Evolutionary conservation across 2,113 vertebrate genomes (phyloP).

Genomic region (Copsychus sechellarum): DNA sequence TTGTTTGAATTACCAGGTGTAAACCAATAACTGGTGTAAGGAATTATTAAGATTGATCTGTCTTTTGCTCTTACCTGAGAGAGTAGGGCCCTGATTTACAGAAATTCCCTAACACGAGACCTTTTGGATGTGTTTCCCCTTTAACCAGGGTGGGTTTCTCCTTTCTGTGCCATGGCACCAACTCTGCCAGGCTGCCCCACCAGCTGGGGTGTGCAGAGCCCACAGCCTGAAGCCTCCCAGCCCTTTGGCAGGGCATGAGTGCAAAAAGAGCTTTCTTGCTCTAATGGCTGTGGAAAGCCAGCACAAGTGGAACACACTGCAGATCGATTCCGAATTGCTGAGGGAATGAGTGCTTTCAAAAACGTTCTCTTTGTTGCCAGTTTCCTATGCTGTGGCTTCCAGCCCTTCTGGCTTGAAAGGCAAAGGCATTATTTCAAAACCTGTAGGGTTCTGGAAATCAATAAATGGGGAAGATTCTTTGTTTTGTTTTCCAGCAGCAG

Average conservation of each 20-base stretch:
- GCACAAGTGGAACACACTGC: neutral
- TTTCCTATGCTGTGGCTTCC: neutral
- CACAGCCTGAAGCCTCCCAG: neutral
- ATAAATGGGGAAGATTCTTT: neutral
- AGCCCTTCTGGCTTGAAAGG: neutral
- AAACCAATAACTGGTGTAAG: neutral
- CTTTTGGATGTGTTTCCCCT: neutral
- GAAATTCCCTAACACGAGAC: neutral
- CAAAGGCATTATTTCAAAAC: neutral
- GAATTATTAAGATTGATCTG: neutral
- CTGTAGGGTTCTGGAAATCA: neutral
- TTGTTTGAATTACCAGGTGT: neutral
- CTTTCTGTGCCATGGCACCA: neutral
- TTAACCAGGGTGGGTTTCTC: neutral
- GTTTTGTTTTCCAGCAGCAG: neutral
- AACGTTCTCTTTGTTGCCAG: neutral
- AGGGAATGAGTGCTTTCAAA: neutral
- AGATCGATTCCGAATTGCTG: neutral
- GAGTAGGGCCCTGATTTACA: neutral
- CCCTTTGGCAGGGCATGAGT: neutral
- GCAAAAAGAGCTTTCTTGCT: neutral
- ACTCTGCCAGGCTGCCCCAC: fast-evolving
- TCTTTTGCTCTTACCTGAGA: neutral
- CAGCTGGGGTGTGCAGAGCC: fast-evolving
- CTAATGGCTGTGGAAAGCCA: slow-evolving; percentile 14